Evolutionary conservation across 1,140 invertebrate genomes (phyloP).

Genomic region (Diuraphis noxia): DNA sequence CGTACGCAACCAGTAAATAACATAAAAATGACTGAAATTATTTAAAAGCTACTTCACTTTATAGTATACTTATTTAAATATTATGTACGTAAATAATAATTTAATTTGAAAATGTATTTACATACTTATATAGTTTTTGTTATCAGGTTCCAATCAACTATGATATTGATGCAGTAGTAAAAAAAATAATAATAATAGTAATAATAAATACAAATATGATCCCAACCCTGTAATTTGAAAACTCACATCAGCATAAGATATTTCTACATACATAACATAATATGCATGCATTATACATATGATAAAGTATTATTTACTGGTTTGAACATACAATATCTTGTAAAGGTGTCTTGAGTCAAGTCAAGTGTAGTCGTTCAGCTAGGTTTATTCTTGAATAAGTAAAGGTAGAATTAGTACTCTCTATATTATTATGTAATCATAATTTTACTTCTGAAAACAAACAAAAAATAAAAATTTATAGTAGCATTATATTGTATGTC

Average conservation of each 20-base stretch:
- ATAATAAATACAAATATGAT: not conserved
- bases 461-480: too few species aligned
- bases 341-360: fast-evolving
- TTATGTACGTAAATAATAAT: too few species aligned
- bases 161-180: not conserved
- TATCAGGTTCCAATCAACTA: too few species aligned
- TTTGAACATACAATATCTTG: not conserved
- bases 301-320: not conserved
- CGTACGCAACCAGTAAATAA: too few species aligned
- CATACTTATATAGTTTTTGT: too few species aligned
- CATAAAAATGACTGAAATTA: too few species aligned
- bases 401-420: not conserved
- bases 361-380: not conserved
- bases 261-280: not conserved
- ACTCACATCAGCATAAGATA: not conserved
- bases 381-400: not conserved
- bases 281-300: not conserved
- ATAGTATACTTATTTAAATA: too few species aligned
- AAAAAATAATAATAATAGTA: not conserved
- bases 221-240: not conserved
- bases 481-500: not conserved
- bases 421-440: not conserved
- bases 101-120: too few species aligned
- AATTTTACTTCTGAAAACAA: too few species aligned
- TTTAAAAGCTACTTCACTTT: too few species aligned